These are phyloP conservation scores for Hedya salicella DNA, from an alignment of 2,888 invertebrate genomes.

Conservation along the genomic window DNA sequence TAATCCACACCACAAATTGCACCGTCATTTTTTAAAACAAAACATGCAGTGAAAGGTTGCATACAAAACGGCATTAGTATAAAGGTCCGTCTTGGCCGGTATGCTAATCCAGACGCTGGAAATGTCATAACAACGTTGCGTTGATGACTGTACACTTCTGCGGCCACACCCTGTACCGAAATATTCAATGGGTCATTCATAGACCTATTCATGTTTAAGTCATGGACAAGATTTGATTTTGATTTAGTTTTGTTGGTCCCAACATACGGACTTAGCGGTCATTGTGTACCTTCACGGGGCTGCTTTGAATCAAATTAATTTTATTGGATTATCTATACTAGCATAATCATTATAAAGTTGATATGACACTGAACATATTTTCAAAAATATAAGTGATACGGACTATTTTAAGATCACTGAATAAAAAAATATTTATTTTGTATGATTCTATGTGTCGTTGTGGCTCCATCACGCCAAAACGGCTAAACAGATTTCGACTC, in stretches of 20 bases:
- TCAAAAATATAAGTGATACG: too few species aligned
- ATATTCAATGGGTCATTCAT: constrained; percentile 69
- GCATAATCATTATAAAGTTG: too few species aligned
- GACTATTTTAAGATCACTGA: too few species aligned
- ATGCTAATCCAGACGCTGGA: constrained; percentile 74
- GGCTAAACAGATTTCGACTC: too few species aligned
- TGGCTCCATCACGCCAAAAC: too few species aligned
- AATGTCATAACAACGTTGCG: constrained; percentile 73
- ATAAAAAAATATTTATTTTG: too few species aligned
- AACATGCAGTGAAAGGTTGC: constrained; percentile 62
- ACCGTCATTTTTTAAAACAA: constrained; percentile 28
- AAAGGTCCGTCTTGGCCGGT: constrained; percentile 71
- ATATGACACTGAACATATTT: too few species aligned
- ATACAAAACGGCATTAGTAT: constrained; percentile 67
- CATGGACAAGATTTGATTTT: constrained; percentile 38
- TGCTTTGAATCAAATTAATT: not conserved
- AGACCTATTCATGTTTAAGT: constrained; percentile 48
- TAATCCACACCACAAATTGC: constrained; percentile 5
- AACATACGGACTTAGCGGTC: constrained; percentile 31
- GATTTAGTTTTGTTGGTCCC: constrained; percentile 31
- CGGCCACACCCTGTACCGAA: constrained; percentile 71
- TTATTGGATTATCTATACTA: too few species aligned
- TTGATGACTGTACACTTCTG: constrained; percentile 78
- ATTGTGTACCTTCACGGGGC: constrained; percentile 16
- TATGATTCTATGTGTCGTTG: too few species aligned